These are phyloP conservation scores for Neocrepidodera transversa DNA, from an alignment of 2,888 invertebrate species.

Conservation along the genomic window DNA sequence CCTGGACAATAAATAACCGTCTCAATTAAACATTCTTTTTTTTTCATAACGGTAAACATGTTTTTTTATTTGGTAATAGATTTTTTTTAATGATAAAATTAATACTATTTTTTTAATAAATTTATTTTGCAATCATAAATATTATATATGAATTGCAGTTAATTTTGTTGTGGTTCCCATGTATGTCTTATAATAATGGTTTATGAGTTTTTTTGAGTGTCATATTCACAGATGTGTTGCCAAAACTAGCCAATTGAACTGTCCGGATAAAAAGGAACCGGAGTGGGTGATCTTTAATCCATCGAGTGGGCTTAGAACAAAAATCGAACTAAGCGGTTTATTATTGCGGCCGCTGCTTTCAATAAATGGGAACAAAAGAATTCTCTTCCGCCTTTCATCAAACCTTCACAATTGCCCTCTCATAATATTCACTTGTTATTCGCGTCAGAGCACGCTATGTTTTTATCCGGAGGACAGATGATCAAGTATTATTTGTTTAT, in stretches of 20 bases:
- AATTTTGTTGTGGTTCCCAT: no score
- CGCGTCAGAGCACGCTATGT: constrained; percentile 49
- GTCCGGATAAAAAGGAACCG: constrained; percentile 8
- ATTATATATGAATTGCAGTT: no score
- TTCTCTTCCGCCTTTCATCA: constrained; percentile 41
- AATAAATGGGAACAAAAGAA: constrained; percentile 47
- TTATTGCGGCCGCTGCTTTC: constrained; percentile 47
- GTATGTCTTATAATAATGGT: no score
- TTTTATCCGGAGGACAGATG: constrained; percentile 54
- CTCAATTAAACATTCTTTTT: no score
- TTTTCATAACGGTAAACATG: no score
- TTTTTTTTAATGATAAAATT: no score
- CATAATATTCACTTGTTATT: constrained; percentile 48
- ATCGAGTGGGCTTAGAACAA: constrained; percentile 39
- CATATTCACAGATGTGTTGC: constrained; percentile 11
- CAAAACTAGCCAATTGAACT: constrained; percentile 21
- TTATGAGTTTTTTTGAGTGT: not conserved
- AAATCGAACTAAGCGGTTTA: constrained; percentile 55
- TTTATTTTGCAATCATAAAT: no score
- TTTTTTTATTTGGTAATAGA: no score
- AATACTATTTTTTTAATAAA: no score
- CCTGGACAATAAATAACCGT: no score
- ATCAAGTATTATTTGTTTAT: constrained; percentile 52
- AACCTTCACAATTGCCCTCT: constrained; percentile 27
- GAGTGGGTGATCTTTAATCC: constrained; percentile 10